Percentiles rank a stretch among this genome's conserved stretches.
phyloP scores from a whole-genome alignment of 1,140 invertebrate species.

The Bombus sibiricus region DNA sequence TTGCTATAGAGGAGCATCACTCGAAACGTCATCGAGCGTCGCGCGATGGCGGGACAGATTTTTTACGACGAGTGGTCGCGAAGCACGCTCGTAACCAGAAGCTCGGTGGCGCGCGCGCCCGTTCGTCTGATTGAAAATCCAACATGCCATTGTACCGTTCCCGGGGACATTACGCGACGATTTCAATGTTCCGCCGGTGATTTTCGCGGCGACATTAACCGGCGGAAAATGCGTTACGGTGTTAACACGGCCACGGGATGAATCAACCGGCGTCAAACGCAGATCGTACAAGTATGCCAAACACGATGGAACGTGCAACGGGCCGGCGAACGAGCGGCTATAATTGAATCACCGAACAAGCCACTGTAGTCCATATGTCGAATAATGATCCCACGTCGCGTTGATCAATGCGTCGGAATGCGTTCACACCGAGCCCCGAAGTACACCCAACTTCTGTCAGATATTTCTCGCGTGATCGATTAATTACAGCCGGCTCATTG shows the following conservation, averaged over 20 bases:
- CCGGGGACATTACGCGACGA: slow-evolving; percentile 43
- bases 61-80: slow-evolving; percentile 15
- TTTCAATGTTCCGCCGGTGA: slow-evolving; percentile 61
- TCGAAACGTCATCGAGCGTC: slow-evolving; percentile 11
- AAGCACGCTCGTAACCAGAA: background rate
- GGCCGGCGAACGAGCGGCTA: slow-evolving; percentile 6
- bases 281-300: slow-evolving; percentile 68
- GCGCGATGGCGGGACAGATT: background rate
- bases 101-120: background rate
- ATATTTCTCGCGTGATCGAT: slow-evolving; percentile 53
- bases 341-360: slow-evolving; percentile 68
- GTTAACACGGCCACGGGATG: slow-evolving; percentile 62
- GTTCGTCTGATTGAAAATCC: slow-evolving; percentile 59
- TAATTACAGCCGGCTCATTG: slow-evolving; percentile 43
- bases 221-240: slow-evolving; percentile 63
- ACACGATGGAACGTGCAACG: slow-evolving; percentile 42
- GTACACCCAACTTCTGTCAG: slow-evolving; percentile 37
- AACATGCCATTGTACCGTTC: slow-evolving; percentile 55
- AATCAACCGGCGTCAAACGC: slow-evolving; percentile 67
- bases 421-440: slow-evolving; percentile 25
- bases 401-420: slow-evolving; percentile 49
- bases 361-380: slow-evolving; percentile 67
- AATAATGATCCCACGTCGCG: slow-evolving; percentile 57
- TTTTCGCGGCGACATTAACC: slow-evolving; percentile 55
- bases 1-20: background rate